phyloP scores from a whole-genome alignment of 2,113 vertebrate species.

The Notothenia rossii region DNA sequence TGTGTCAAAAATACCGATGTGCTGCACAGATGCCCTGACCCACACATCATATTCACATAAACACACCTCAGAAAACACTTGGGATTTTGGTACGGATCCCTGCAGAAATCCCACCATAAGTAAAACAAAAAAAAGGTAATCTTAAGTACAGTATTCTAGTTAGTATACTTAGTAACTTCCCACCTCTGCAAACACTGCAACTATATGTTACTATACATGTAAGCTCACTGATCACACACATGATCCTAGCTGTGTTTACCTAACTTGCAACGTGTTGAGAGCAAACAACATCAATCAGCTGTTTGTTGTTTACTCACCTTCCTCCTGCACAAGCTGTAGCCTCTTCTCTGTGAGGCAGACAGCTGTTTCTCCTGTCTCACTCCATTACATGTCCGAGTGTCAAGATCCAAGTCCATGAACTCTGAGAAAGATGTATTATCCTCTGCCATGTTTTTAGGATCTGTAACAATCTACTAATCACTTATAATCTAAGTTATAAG shows the following conservation, averaged over 20 bases:
- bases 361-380: slow-evolving; percentile 80
- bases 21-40: too few species aligned
- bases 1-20: too few species aligned
- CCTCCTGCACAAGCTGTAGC: slow-evolving; percentile 86
- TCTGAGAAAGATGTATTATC: slow-evolving; percentile 39
- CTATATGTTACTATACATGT: not conserved
- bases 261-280: not conserved
- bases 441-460: slow-evolving; percentile 46
- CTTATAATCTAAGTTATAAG: not conserved
- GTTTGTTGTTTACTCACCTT: slow-evolving; percentile 79
- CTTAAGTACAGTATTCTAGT: too few species aligned
- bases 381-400: slow-evolving; percentile 59
- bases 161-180: too few species aligned
- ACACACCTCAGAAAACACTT: too few species aligned
- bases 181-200: too few species aligned
- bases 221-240: not conserved
- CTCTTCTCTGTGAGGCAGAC: slow-evolving; percentile 80
- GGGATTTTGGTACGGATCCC: too few species aligned
- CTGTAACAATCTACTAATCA: not conserved
- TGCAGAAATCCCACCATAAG: too few species aligned
- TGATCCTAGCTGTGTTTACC: not conserved
- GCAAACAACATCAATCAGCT: not conserved
- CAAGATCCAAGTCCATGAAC: slow-evolving; percentile 82
- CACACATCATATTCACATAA: too few species aligned
- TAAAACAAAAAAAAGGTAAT: too few species aligned